Evolutionary conservation across 2,113 vertebrate genomes (phyloP).

Genomic region (Pelobates fuscus): DNA sequence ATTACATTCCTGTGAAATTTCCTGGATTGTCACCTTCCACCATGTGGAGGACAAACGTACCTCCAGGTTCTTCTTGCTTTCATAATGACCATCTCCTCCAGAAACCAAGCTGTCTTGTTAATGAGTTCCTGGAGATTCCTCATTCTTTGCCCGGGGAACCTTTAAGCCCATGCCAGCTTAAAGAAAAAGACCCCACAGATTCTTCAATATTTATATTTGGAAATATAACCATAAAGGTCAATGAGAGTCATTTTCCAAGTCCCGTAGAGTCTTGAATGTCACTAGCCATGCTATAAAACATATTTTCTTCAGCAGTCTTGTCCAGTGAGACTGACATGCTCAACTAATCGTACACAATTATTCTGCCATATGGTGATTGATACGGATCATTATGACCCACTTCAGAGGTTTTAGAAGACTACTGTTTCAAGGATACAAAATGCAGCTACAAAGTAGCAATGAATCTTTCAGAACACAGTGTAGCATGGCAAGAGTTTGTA

Average conservation of each 20-base stretch:
- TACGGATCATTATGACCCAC: no score
- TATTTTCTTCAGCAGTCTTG: no score
- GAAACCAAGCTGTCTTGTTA: neutral
- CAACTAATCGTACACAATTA: no score
- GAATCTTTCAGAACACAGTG: no score
- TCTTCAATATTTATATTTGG: constrained; percentile 37
- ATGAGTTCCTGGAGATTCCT: constrained; percentile 13
- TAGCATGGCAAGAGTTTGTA: no score
- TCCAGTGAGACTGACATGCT: no score
- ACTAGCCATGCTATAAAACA: neutral
- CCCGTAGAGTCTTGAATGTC: no score
- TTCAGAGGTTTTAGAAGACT: no score
- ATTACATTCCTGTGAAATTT: neutral
- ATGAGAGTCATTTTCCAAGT: constrained; percentile 11
- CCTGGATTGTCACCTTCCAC: neutral
- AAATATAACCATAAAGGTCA: constrained; percentile 28
- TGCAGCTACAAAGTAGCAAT: no score
- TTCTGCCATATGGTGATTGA: no score
- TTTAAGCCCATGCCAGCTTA: constrained; percentile 1
- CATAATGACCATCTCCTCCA: neutral
- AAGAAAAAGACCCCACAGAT: neutral
- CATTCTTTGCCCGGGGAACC: constrained; percentile 13
- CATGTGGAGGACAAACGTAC: constrained; percentile 31
- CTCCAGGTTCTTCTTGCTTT: neutral
- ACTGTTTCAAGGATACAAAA: no score